Base-by-base conservation (phyloP, 2,888 invertebrate species). In the Brachypalpus laphriformis region DNA sequence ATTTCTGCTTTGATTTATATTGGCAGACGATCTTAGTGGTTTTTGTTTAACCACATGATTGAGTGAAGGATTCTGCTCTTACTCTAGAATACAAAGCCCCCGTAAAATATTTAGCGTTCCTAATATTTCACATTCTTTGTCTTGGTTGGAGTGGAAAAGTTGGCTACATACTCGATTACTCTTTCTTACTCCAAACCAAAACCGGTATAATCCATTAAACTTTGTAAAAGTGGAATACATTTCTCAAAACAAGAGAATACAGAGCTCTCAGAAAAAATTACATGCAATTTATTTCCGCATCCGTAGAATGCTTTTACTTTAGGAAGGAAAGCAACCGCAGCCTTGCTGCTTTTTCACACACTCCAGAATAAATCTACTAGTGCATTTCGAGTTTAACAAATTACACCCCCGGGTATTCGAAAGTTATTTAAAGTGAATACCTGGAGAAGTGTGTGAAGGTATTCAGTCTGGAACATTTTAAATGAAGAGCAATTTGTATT, bases 171-270 rank as follows among this genome's bases (percentile, higher is more conserved):
- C 72, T 77, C 82, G 82, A 82, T 77, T 82, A 83, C 74, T 83
- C 78, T 83, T 80, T 85, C 81, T 81, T 85, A 65, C 85, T 80
- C 56, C 45, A 65, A 75, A 81, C 70, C 75, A 75, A 75, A 83
- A 83, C 80, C 85, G 71, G 81, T 81, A 81, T 85, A 85, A 85
- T 85, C 85, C 85, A 85, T 85, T 85, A 85, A 85, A 85, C 81
- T 85, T 85, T 81, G 75, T 31, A 75, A 75, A 85, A 81, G 85
- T 85, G 75, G 74, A 85, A 85, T 85, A 85, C 83, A 85, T 85
- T 85, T 85, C 75, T 85, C 85, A 81, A 85, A 85, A 85, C 70
- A 85, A 70, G 47, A 81, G 65, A 81, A 65, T 59, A 80, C 83
- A 68, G 49, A 68, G 80, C 66, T 83, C 70, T 82, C 71, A 82